Base-by-base conservation (phyloP, 2,888 invertebrate genomes). In the Pristionchus mayeri region DNA sequence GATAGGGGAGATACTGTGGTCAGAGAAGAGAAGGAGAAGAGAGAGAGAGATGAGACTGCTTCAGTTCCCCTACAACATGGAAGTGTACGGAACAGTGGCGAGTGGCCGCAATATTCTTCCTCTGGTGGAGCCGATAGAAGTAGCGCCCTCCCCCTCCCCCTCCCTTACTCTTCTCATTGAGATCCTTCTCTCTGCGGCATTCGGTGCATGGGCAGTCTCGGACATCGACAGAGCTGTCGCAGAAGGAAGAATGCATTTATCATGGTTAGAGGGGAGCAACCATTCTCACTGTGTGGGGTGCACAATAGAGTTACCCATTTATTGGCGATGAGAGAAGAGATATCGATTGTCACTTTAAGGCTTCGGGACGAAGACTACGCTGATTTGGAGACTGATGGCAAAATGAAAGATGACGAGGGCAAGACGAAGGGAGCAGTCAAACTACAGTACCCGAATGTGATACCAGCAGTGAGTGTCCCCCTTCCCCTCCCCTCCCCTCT, bases 1-100 rank as follows among this genome's bases (percentile, higher is more conserved):
- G 63, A 63, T 34, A 63, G 63, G 16, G 75, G 44, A 75, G 75
- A 75, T 75, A 44, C 75, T 0, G n/a, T 75, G 21, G 63, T 63
- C 16, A 63, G 63, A n/a, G 63, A 63, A 34, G 54, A 24, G 18
- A 34, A n/a, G 27, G 13, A 3, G 34, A 18, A 34, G 13, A 63
- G 63, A 63, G 21, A 13, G 0, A 13, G 4, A 18, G 16, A 63
- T n/a, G 18, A 18, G 16, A 16, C 11, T 63, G 18, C 11, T 63
- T 16, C 34, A 63, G 63, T 63, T 30, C 34, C 63, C 63, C 2
- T 63, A 63, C 34, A 63, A 63, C 6, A 63, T 63, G 63, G 63
- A 63, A 34, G 63, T 63, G 63, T 63, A 63, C 30, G 63, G 63
- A 2, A 63, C 63, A 63, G 63, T 63, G 16, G 30, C 63, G 3